Conservation (phyloP, 2,797 vertebrate genomes). For the Australoheros facetus region DNA sequence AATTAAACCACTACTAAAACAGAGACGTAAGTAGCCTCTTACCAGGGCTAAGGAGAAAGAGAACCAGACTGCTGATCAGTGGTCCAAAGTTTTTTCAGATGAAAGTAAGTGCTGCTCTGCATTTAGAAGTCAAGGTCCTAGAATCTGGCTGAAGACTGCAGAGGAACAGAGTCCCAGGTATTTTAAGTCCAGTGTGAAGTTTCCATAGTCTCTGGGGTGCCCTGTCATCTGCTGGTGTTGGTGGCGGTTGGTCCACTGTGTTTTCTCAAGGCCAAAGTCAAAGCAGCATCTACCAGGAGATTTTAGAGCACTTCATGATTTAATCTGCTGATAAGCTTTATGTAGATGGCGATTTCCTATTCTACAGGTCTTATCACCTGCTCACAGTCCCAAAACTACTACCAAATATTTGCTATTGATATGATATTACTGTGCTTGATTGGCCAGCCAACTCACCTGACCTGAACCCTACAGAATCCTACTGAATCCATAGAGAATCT, state of each 20-base stretch:
- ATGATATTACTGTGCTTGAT: not conserved
- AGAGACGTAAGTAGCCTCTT: not conserved
- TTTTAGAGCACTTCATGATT: not conserved
- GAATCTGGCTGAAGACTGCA: not conserved
- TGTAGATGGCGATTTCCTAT: not conserved
- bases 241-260: no score
- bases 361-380: not conserved
- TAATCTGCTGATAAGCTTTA: not conserved
- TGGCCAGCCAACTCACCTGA: not conserved
- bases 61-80: not conserved
- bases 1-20: not conserved
- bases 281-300: not conserved
- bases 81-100: not conserved
- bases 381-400: not conserved
- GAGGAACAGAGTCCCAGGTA: not conserved
- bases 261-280: no score
- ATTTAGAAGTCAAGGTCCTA: not conserved
- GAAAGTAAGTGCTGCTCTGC: not conserved
- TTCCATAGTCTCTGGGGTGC: not conserved
- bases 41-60: not conserved
- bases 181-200: not conserved
- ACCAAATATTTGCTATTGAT: not conserved
- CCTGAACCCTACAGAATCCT: not conserved
- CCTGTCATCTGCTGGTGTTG: no score
- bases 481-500: not conserved